phyloP scores from a whole-genome alignment of 1,140 invertebrate genomes.

The Choristoneura fumiferana region DNA sequence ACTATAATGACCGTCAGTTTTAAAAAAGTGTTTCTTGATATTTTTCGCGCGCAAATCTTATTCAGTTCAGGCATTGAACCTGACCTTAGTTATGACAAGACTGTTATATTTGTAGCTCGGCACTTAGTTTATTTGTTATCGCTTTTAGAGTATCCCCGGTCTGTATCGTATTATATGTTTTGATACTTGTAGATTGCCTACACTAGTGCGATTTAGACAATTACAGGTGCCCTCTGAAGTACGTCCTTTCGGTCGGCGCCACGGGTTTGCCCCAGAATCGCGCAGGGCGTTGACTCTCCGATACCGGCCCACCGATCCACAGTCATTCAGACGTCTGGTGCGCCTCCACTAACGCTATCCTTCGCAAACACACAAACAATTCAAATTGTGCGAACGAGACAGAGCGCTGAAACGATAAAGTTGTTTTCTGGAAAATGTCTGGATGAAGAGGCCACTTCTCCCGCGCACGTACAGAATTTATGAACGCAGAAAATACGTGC shows the following conservation, averaged over 20 bases:
- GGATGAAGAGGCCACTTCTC: background rate
- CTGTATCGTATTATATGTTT: background rate
- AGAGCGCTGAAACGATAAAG: background rate
- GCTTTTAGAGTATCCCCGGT: background rate
- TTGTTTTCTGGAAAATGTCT: background rate
- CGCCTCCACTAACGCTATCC: background rate
- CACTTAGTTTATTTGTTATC: no score
- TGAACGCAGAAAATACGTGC: conserved; percentile 1
- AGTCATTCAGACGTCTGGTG: conserved; percentile 9
- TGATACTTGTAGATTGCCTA: no score
- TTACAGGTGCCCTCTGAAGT: conserved; percentile 1
- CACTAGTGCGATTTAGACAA: background rate
- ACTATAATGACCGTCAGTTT: no score
- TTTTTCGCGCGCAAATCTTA: background rate
- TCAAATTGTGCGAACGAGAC: background rate
- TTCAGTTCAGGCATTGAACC: background rate
- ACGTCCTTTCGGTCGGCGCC: conserved; percentile 15
- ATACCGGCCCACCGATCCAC: conserved; percentile 6
- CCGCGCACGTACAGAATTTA: conserved; percentile 17
- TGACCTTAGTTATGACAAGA: background rate
- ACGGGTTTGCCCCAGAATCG: conserved; percentile 18
- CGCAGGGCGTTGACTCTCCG: conserved; percentile 8
- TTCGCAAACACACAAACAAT: conserved; percentile 4
- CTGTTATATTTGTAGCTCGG: no score
- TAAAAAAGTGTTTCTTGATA: no score